A percentile compares a stretch with the other conserved stretches of the same genome.
These are phyloP conservation scores for Lithosia quadra DNA, from an alignment of 2,888 invertebrate species.

Conservation along the genomic window DNA sequence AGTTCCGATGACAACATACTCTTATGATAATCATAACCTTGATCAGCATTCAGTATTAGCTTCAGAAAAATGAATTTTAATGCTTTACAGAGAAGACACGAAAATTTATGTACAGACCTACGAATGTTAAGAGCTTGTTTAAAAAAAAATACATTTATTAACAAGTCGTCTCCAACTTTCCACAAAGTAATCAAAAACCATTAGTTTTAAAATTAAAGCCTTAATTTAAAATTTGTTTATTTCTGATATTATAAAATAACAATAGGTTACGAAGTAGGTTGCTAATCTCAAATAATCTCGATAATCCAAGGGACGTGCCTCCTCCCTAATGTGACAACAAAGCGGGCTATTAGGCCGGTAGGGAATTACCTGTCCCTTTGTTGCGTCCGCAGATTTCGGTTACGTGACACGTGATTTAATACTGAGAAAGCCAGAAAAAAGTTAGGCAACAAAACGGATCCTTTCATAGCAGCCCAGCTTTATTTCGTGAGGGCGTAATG, in stretches of 20 bases:
- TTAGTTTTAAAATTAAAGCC: constrained; percentile 27
- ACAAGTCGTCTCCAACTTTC: background rate
- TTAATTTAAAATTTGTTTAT: constrained; percentile 37
- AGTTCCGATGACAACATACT: too few relatives aligned
- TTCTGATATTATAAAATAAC: constrained; percentile 38
- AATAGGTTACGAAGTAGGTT: constrained; percentile 22
- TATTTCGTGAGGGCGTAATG: constrained; percentile 9
- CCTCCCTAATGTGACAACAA: constrained; percentile 50
- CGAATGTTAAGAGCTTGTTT: too few relatives aligned
- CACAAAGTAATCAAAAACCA: constrained; percentile 36
- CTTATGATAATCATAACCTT: too few relatives aligned
- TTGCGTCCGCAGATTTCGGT: constrained; percentile 40
- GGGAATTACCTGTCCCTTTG: constrained; percentile 49
- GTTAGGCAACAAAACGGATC: constrained; percentile 27
- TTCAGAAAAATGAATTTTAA: too few relatives aligned
- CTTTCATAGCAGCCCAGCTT: constrained; percentile 11
- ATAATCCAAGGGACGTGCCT: constrained; percentile 57
- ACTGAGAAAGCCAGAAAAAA: constrained; percentile 26
- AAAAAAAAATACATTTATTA: too few relatives aligned
- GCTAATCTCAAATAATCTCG: constrained; percentile 52
- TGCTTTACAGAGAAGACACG: too few relatives aligned
- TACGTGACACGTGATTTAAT: constrained; percentile 44
- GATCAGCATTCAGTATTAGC: too few relatives aligned
- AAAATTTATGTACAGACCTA: too few relatives aligned
- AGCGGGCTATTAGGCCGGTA: constrained; percentile 47